Percentiles rank a stretch among this genome's conserved stretches.
Evolutionary conservation across 1,140 invertebrate genomes (phyloP).

Genomic region (Drosophila busckii): DNA sequence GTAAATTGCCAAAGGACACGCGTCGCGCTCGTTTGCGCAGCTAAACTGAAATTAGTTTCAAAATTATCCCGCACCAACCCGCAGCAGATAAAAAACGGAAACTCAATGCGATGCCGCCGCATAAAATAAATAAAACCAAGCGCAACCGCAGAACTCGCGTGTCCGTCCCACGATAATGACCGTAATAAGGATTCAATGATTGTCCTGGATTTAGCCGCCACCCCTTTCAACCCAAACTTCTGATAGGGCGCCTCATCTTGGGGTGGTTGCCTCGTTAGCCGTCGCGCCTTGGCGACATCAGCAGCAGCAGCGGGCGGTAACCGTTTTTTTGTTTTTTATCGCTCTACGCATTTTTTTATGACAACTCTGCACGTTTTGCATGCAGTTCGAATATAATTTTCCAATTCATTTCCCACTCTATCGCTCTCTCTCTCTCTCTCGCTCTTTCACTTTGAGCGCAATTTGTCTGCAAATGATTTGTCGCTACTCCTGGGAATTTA

Average conservation of each 20-base stretch:
- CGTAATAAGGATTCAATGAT: slow-evolving; percentile 77
- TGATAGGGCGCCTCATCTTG: slow-evolving; percentile 52
- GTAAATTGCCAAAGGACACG: slow-evolving; percentile 71
- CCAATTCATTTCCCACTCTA: slow-evolving; percentile 9
- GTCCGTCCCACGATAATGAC: slow-evolving; percentile 63
- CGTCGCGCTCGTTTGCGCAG: slow-evolving; percentile 67
- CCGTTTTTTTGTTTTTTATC: slow-evolving; percentile 17
- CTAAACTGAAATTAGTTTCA: slow-evolving; percentile 75
- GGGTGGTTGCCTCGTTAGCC: slow-evolving; percentile 44
- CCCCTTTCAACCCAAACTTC: slow-evolving; percentile 45
- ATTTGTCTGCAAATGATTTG: slow-evolving; percentile 21
- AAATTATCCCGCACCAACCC: slow-evolving; percentile 47
- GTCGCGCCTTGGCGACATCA: slow-evolving; percentile 20
- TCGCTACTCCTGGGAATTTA: slow-evolving; percentile 14
- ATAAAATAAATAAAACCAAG: slow-evolving; percentile 53
- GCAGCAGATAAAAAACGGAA: slow-evolving; percentile 35
- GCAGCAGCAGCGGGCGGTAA: slow-evolving; percentile 24
- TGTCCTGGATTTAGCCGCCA: slow-evolving; percentile 56
- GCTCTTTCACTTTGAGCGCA: background rate
- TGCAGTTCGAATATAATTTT: slow-evolving; percentile 28
- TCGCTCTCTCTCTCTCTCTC: background rate
- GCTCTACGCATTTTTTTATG: slow-evolving; percentile 2
- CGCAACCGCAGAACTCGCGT: slow-evolving; percentile 48
- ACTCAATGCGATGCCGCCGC: slow-evolving; percentile 8
- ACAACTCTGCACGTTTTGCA: slow-evolving; percentile 53